Evolutionary conservation across 1,140 invertebrate species (phyloP).

Genomic region (Drosophila simulans): DNA sequence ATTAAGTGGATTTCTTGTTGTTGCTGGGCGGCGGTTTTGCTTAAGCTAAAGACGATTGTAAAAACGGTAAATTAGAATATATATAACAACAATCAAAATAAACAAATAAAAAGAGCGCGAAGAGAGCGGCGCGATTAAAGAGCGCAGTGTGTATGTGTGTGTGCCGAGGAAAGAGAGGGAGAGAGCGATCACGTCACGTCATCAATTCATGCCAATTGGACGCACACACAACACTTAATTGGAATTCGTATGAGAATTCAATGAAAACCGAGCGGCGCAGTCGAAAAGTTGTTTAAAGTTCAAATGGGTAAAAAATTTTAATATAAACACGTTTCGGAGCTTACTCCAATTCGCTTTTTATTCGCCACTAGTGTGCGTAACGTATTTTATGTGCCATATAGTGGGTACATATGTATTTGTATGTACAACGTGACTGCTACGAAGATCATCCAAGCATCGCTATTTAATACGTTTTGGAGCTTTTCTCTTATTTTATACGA

Average conservation of each 20-base stretch:
- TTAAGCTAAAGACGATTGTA: constrained; percentile 63
- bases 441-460: constrained; percentile 52
- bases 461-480: constrained; percentile 35
- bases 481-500: constrained; percentile 32
- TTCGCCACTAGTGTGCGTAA: constrained; percentile 10
- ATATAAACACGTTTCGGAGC: constrained; percentile 70
- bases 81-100: constrained; percentile 43
- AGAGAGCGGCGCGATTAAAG: constrained; percentile 27
- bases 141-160: constrained; percentile 7
- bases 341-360: constrained; percentile 61
- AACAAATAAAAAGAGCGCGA: constrained; percentile 59
- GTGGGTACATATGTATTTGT: background rate
- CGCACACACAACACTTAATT: constrained; percentile 79
- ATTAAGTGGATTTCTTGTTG: constrained; percentile 9
- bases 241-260: constrained; percentile 83
- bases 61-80: constrained; percentile 47
- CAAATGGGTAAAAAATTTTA: constrained; percentile 72
- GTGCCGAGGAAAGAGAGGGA: constrained; percentile 11
- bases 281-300: constrained; percentile 72
- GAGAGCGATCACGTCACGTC: constrained; percentile 73
- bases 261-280: constrained; percentile 65
- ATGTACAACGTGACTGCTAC: constrained; percentile 52
- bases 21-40: constrained; percentile 64
- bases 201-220: constrained; percentile 83
- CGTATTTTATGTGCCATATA: constrained; percentile 13